Conservation (phyloP, 2,797 vertebrate species). For the Lacerta bilineata region DNA sequence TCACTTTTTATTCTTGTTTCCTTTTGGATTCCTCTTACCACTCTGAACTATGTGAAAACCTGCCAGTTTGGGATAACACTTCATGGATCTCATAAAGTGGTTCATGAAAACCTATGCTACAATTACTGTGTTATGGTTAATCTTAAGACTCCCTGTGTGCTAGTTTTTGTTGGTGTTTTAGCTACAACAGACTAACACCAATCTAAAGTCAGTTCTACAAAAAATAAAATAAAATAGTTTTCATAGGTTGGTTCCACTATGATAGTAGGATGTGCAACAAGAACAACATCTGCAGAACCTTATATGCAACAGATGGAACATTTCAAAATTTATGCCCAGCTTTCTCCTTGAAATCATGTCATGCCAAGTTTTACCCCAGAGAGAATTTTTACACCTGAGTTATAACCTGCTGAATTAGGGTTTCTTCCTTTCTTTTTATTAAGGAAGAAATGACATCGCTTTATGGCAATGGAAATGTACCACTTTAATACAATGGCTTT, state of each 20-base stretch:
- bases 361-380: conserved; percentile 41
- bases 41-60: too few relatives aligned
- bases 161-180: background rate
- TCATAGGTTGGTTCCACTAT: background rate
- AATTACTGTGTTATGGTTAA: too few relatives aligned
- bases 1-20: too few relatives aligned
- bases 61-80: too few relatives aligned
- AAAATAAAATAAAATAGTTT: background rate
- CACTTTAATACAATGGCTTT: accelerated
- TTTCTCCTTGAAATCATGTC: conserved; percentile 39
- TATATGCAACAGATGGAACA: background rate
- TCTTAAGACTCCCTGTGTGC: too few relatives aligned
- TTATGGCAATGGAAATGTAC: conserved; percentile 21
- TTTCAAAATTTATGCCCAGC: background rate
- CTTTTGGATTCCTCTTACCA: too few relatives aligned
- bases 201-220: background rate
- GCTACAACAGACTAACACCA: background rate
- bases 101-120: too few relatives aligned
- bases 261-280: background rate
- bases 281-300: too few relatives aligned
- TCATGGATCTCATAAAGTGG: too few relatives aligned
- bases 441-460: conserved; percentile 58
- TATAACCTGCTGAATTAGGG: background rate
- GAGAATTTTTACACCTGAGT: conserved; percentile 57
- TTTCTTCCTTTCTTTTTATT: conserved; percentile 15